phyloP scores from a whole-genome alignment of 2,797 vertebrate species.

The Channallabes apus region DNA sequence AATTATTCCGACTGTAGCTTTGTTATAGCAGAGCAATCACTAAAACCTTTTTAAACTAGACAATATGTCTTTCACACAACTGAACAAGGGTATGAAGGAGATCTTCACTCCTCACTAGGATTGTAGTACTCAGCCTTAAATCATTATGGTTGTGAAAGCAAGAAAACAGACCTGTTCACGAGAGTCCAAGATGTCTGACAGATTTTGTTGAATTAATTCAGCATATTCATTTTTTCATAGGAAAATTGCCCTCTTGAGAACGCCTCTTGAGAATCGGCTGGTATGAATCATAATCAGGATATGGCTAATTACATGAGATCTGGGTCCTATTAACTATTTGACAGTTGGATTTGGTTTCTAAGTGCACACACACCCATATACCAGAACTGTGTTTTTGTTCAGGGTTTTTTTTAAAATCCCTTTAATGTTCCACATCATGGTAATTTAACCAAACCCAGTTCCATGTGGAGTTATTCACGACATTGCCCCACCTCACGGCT shows the following conservation, averaged over 20 bases:
- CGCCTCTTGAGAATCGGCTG: constrained; percentile 24
- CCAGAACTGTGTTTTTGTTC: constrained; percentile 13
- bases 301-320: constrained; percentile 32
- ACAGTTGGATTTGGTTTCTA: constrained; percentile 41
- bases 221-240: constrained; percentile 3
- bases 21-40: background rate
- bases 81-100: background rate
- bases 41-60: background rate
- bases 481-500: background rate
- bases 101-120: background rate
- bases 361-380: constrained; percentile 19
- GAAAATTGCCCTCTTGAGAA: background rate
- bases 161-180: background rate
- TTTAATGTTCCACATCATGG: background rate
- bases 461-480: background rate
- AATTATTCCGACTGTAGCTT: background rate
- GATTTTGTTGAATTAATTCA: constrained; percentile 27
- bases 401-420: background rate
- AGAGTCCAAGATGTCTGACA: background rate
- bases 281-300: constrained; percentile 47
- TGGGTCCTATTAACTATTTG: constrained; percentile 48
- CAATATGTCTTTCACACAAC: background rate
- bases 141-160: background rate
- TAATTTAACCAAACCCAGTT: background rate
- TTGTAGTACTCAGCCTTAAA: background rate